Percentiles rank a stretch among this genome's conserved stretches.
phyloP scores from a whole-genome alignment of 2,888 invertebrate genomes.

The Mellilla xanthometata region DNA sequence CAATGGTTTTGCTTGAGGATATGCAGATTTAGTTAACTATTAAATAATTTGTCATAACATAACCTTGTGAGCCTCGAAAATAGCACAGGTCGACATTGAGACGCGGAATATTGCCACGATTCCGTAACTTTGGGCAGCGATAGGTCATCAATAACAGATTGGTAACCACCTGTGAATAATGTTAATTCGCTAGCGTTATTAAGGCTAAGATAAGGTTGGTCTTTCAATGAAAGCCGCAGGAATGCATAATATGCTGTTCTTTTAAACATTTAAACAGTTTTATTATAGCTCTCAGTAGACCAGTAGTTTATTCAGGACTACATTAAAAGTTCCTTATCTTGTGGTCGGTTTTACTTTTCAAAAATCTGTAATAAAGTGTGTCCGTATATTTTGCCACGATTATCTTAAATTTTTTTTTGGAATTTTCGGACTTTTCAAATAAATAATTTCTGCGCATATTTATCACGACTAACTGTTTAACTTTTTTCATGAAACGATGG shows the following conservation, averaged over 20 bases:
- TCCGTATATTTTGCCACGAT: too few species aligned
- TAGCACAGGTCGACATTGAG: conserved; percentile 24
- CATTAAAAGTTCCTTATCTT: too few species aligned
- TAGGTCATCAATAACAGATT: conserved; percentile 26
- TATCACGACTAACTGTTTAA: too few species aligned
- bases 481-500: too few species aligned
- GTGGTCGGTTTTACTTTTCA: too few species aligned
- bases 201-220: conserved; percentile 15
- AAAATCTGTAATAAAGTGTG: too few species aligned
- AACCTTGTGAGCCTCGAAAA: conserved; percentile 23
- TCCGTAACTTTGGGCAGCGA: conserved; percentile 22
- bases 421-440: too few species aligned
- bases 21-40: background rate
- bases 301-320: too few species aligned
- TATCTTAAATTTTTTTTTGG: too few species aligned
- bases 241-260: background rate
- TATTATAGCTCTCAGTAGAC: too few species aligned
- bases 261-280: too few species aligned
- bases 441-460: too few species aligned
- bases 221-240: conserved; percentile 13
- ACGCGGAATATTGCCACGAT: conserved; percentile 17
- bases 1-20: conserved; percentile 4
- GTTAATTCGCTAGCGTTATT: conserved; percentile 7
- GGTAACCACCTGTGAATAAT: conserved; percentile 17
- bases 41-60: conserved; percentile 12